These are phyloP conservation scores for Takifugu ocellatus DNA, from an alignment of 2,797 vertebrate genomes.

Conservation along the genomic window DNA sequence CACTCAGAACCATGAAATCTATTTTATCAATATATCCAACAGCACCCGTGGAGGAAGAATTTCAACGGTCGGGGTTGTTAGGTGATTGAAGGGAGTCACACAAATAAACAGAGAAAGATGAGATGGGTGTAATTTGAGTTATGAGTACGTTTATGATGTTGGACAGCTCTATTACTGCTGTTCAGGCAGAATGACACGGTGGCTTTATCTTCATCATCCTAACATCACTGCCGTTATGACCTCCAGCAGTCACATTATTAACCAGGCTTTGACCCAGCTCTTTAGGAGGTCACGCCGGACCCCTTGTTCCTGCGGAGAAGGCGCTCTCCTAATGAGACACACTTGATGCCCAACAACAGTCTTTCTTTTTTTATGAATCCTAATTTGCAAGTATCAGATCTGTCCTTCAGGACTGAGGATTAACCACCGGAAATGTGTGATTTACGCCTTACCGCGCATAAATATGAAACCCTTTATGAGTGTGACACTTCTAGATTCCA, in stretches of 20 bases:
- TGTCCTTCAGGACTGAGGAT: too few relatives aligned
- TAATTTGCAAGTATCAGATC: too few relatives aligned
- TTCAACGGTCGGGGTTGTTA: background rate
- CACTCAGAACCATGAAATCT: background rate
- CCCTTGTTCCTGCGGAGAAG: background rate
- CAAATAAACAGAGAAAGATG: slow-evolving; percentile 32
- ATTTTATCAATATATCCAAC: too few relatives aligned
- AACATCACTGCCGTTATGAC: slow-evolving; percentile 33
- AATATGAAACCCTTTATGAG: too few relatives aligned
- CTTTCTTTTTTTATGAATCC: too few relatives aligned
- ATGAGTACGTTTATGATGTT: slow-evolving; percentile 66
- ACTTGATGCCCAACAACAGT: too few relatives aligned
- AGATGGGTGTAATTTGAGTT: slow-evolving; percentile 58
- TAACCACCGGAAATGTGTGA: too few relatives aligned
- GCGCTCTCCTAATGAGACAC: background rate
- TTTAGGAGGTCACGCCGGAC: slow-evolving; percentile 19
- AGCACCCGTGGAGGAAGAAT: too few relatives aligned
- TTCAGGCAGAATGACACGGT: slow-evolving; percentile 32
- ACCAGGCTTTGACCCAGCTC: slow-evolving; percentile 21
- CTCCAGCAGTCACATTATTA: slow-evolving; percentile 32
- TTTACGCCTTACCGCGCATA: too few relatives aligned
- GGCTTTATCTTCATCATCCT: slow-evolving; percentile 42
- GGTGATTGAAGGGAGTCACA: slow-evolving; percentile 21
- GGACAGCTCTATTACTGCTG: slow-evolving; percentile 64
- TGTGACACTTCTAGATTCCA: too few relatives aligned